Evolutionary conservation across 1,140 invertebrate genomes (phyloP).

Genomic region (Gyrodactylus bullatarudis): DNA sequence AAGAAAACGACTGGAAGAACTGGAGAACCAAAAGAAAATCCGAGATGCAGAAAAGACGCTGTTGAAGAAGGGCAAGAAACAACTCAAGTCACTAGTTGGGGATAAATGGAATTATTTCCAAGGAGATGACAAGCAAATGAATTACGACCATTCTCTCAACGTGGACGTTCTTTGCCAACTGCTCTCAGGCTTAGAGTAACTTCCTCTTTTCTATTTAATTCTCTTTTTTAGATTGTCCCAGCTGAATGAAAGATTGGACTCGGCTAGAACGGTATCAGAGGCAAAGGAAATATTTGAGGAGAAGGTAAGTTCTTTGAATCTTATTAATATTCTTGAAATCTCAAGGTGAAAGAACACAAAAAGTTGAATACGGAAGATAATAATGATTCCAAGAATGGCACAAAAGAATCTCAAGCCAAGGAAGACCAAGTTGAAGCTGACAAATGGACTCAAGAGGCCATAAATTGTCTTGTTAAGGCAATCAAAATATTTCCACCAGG

Average conservation of each 20-base stretch:
- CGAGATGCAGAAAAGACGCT: background rate
- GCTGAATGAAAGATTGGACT: background rate
- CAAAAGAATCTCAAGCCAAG: background rate
- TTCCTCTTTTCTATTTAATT: too few species aligned
- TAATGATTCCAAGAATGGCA: background rate
- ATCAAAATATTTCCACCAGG: conserved; percentile 2
- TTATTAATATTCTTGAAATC: background rate
- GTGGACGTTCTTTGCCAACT: background rate
- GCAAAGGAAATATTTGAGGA: background rate
- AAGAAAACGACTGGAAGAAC: background rate
- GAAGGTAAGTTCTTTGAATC: background rate
- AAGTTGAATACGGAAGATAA: background rate
- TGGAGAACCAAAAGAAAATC: background rate
- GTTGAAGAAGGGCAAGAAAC: background rate
- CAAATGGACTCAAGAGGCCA: background rate
- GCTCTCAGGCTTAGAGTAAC: background rate
- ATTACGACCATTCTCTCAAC: background rate
- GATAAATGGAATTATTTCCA: background rate
- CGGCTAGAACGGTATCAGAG: background rate
- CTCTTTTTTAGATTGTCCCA: background rate
- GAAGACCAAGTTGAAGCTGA: background rate
- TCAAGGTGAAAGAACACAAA: background rate
- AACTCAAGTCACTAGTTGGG: background rate
- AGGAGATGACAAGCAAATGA: background rate
- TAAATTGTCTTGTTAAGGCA: conserved; percentile 4